Base-by-base conservation (phyloP, 2,888 invertebrate species). In the Sinodicranocentrus sp. region DNA sequence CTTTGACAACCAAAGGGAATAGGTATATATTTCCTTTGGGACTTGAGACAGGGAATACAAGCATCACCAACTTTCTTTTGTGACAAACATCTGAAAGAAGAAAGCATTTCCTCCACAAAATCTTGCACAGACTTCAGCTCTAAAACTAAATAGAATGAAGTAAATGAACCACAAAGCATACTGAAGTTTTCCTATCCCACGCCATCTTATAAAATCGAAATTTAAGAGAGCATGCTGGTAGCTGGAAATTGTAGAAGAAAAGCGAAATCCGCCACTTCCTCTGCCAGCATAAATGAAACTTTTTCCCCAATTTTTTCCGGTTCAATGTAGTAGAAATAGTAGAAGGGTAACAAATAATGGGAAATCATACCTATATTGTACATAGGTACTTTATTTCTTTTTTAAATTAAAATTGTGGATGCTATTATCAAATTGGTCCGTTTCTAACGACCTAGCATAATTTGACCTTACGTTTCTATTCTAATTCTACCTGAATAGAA, bases 121-220 rank as follows among this genome's bases (percentile, higher is more conserved):
- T 48, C n/a, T 71, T 57, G 68, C 26, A 23, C 28, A 28, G 70
- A 54, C 52, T 70, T 70, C 26, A 63, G 33, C n/a, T 48, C 52
- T 70, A 71, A 63, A 71, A 71, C 48, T 70, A 79, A 79, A 79
- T 79, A 71, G 71, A 79, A 79, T 71, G 71, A 79, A 79, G 63
- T 71, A 79, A 79, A 79, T 79, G 79, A 79, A 79, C 79, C 79
- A 63, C 79, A 79, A 63, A 71, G 63, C 79, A 71, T 79, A 70
- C 57, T 33, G 3, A 5, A 43, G 15, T 78, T 68, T 70, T 70
- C 68, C 33, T 33, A 33, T 3, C 5, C 33, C 10, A n/a, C n/a
- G n/a, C n/a, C n/a, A n/a, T n/a, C n/a, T n/a, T n/a, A n/a, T n/a
- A n/a, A n/a, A n/a, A n/a, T n/a, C n/a, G n/a, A n/a, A n/a, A n/a